phyloP scores from a whole-genome alignment of 2,113 vertebrate species.

The Saccopteryx leptura region DNA sequence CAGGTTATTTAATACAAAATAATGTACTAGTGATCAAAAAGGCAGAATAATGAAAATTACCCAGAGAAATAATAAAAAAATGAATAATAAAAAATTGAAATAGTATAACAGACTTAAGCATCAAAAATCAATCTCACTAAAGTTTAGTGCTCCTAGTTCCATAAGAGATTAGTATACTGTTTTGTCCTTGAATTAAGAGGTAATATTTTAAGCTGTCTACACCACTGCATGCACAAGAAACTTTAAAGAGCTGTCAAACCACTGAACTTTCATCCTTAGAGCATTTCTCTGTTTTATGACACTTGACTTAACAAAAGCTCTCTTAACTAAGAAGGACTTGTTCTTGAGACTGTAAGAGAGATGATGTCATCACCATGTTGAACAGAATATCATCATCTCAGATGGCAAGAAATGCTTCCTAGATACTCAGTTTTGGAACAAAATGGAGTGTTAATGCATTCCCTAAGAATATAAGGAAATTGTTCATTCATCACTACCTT shows the following conservation, averaged over 20 bases:
- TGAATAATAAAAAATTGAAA: background rate
- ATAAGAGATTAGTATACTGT: background rate
- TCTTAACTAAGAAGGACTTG: background rate
- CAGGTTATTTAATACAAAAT: background rate
- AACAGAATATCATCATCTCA: background rate
- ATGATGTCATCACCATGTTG: background rate
- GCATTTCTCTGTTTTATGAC: background rate
- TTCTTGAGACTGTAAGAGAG: background rate
- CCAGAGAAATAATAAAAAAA: background rate
- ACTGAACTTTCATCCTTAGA: background rate
- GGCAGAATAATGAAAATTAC: background rate
- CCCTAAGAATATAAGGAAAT: background rate
- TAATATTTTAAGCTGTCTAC: background rate
- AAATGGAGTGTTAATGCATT: background rate
- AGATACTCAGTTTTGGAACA: background rate
- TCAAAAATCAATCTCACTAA: background rate
- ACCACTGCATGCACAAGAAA: background rate
- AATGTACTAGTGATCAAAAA: background rate
- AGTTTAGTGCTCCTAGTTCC: background rate
- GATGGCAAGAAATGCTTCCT: background rate
- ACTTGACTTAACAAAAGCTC: background rate
- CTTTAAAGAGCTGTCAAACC: background rate
- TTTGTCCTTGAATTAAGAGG: background rate
- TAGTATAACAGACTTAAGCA: background rate
- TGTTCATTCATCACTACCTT: background rate